Base-by-base conservation (phyloP, 2,888 invertebrate species). In the Ormyrus pomaceus region DNA sequence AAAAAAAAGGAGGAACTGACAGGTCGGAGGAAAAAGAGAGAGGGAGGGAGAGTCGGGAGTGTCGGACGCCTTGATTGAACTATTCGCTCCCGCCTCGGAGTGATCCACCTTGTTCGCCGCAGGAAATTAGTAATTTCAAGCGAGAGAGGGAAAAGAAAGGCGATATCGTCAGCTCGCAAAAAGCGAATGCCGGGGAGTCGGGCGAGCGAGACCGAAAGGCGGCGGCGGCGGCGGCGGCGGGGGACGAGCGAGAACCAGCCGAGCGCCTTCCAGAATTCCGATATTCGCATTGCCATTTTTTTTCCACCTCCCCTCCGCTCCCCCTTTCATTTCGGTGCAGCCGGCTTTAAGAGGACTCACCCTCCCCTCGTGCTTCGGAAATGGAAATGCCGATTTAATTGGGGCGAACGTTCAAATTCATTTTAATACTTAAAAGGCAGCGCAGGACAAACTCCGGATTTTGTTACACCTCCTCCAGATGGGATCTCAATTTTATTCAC, bases 61-160 rank as follows among this genome's bases (percentile, higher is more conserved):
- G 58, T 70, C 75, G 78, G 75, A 71, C 82, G 85, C 84, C 86
- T 86, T 86, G 85, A 86, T 87, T 86, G 85, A 81, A 77, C 79
- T 79, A 79, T 80, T 77, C 70, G 78, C 82, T 80, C 77, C 77
- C 75, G 50, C 46, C 71, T 71, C 66, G 78, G 71, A 80, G 82
- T 83, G 84, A 86, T 86, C 84, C 82, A 80, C 80, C 84, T 84
- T 84, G 86, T 86, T 85, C 82, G 83, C 83, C 83, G 84, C 85
- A 86, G 87, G 88, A 88, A 86, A 87, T 88, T 86, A 87, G 86
- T 88, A 86, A 88, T 87, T 87, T 87, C 83, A 81, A 83, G 84
- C 82, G 73, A 19, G 68, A 13, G 61, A 50, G 65, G 34, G 66
- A 77, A 77, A 59, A 69, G 69, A 77, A 73, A 64, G 80, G 66